Conservation (phyloP, 2,888 invertebrate species). For the Anodontia alba region DNA sequence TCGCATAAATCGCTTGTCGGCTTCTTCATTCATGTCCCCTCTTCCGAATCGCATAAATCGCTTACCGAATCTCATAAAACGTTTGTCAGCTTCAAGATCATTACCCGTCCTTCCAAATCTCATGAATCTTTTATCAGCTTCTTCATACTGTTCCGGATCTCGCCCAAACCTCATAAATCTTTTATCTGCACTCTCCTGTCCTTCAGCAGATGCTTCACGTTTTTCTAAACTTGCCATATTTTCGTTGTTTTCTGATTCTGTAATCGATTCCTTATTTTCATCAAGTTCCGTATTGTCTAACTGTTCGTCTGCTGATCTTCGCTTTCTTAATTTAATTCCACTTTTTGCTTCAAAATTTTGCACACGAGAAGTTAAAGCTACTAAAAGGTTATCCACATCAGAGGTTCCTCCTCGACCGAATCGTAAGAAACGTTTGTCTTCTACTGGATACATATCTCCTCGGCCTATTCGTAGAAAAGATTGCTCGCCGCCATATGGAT, state of each 20-base stretch:
- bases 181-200: slow-evolving; percentile 57
- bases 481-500: slow-evolving; percentile 65
- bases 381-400: slow-evolving; percentile 63
- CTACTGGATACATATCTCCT: slow-evolving; percentile 54
- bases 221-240: slow-evolving; percentile 50
- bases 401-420: slow-evolving; percentile 70
- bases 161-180: slow-evolving; percentile 75
- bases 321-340: slow-evolving; percentile 61
- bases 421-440: slow-evolving; percentile 77
- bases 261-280: slow-evolving; percentile 20
- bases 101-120: slow-evolving; percentile 64
- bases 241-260: slow-evolving; percentile 32
- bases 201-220: slow-evolving; percentile 46
- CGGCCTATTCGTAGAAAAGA: slow-evolving; percentile 71
- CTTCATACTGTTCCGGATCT: slow-evolving; percentile 53
- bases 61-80: slow-evolving; percentile 78
- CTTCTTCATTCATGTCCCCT: slow-evolving; percentile 38
- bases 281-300: slow-evolving; percentile 26
- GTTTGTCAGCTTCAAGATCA: slow-evolving; percentile 56
- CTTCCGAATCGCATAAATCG: slow-evolving; percentile 59
- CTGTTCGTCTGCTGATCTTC: slow-evolving; percentile 60
- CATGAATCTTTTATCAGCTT: slow-evolving; percentile 68
- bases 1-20: slow-evolving; percentile 70
- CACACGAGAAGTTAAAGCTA: slow-evolving; percentile 54
- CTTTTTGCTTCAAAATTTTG: slow-evolving; percentile 58